Evolutionary conservation across 2,797 vertebrate genomes (phyloP).

Genomic region (Otolemur crassicaudatus): DNA sequence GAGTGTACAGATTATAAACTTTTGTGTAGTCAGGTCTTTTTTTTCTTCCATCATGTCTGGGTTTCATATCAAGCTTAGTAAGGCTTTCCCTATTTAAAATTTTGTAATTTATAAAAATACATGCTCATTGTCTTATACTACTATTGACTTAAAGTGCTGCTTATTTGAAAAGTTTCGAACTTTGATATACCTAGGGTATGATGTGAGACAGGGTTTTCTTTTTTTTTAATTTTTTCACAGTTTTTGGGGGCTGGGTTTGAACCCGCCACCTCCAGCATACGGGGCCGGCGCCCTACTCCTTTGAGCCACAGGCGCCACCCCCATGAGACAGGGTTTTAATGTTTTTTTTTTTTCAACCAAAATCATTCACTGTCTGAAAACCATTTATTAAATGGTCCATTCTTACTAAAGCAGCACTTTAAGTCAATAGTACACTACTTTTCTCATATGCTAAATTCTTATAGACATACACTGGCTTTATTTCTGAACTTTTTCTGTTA

Average conservation of each 20-base stretch:
- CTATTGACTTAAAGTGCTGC: not conserved
- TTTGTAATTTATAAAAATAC: conserved; percentile 6
- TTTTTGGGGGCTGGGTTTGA: too few relatives aligned
- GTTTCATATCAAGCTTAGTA: conserved; percentile 45
- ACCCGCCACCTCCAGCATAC: too few relatives aligned
- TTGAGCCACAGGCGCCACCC: too few relatives aligned
- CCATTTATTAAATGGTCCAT: conserved; percentile 3
- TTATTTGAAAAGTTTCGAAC: not conserved
- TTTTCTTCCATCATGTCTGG: not conserved
- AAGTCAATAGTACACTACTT: not conserved
- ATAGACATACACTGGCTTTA: not conserved
- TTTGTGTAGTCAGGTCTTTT: not conserved
- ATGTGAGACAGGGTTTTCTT: not conserved
- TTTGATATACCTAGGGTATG: conserved; percentile 14
- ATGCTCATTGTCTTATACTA: not conserved
- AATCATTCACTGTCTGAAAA: not conserved
- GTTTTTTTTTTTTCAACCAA: conserved; percentile 20
- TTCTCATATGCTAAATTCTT: not conserved
- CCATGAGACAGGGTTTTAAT: not conserved
- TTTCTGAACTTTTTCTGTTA: conserved; percentile 1
- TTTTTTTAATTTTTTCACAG: too few relatives aligned
- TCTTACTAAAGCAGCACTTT: not conserved
- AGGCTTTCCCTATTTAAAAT: conserved; percentile 15
- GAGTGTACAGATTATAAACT: not conserved
- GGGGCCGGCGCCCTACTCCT: too few relatives aligned